Percentiles rank a stretch among this genome's conserved stretches.
Evolutionary conservation across 2,113 vertebrate genomes (phyloP).

Genomic region (Gopherus evgoodei): DNA sequence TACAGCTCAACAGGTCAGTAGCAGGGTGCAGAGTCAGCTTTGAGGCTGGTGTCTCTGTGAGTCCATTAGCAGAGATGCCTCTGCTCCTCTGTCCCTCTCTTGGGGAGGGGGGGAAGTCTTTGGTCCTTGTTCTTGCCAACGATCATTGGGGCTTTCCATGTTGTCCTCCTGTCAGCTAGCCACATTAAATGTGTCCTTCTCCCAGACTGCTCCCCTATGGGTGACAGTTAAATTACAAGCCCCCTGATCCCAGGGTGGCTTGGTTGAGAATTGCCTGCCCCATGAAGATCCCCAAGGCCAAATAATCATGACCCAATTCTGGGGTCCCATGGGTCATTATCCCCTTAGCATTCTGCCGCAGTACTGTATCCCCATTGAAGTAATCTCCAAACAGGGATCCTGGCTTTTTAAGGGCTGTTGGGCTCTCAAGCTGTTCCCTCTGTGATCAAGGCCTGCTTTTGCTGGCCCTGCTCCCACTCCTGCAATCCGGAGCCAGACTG

Average conservation of each 20-base stretch:
- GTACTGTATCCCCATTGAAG: background rate
- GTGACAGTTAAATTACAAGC: background rate
- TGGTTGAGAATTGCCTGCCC: background rate
- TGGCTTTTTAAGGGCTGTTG: background rate
- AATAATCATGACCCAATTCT: background rate
- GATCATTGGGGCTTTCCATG: no score
- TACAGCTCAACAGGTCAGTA: background rate
- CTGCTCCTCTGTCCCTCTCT: no score
- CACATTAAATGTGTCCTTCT: background rate
- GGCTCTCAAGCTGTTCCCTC: background rate
- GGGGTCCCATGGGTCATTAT: background rate
- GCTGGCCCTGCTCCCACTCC: background rate
- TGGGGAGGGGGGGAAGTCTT: no score
- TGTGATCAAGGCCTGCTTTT: background rate
- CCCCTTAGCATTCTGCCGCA: background rate
- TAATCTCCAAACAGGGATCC: background rate
- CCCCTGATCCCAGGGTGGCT: background rate
- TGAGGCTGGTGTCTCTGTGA: background rate
- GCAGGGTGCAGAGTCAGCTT: background rate
- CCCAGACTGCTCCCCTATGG: background rate
- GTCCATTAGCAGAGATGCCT: background rate
- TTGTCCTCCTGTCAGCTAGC: no score
- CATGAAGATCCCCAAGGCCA: background rate
- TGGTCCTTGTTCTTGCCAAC: no score
- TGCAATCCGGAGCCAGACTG: background rate